Percentiles rank a stretch among this genome's conserved stretches.
phyloP scores from a whole-genome alignment of 2,113 vertebrate genomes.

The Chunga burmeisteri region DNA sequence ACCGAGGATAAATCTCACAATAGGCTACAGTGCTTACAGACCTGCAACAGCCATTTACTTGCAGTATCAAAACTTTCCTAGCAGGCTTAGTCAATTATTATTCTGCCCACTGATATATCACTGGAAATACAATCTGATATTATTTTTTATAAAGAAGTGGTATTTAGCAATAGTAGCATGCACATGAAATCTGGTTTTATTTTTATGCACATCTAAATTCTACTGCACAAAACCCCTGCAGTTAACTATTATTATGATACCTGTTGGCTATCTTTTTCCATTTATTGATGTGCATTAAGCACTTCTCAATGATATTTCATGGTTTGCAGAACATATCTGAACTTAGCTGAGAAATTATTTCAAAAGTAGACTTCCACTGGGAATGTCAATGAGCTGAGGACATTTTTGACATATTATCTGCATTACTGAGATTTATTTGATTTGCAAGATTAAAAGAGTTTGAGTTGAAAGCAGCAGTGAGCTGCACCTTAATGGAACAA shows the following conservation, averaged over 20 bases:
- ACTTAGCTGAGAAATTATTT: conserved; percentile 68
- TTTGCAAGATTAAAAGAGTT: conserved; percentile 64
- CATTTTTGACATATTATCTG: conserved; percentile 61
- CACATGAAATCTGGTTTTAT: conserved; percentile 33
- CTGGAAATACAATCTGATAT: conserved; percentile 31
- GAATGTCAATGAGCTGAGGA: conserved; percentile 64
- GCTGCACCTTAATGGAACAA: conserved; percentile 55
- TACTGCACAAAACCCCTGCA: conserved; percentile 1
- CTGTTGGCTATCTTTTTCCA: conserved; percentile 5
- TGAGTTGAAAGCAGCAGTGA: conserved; percentile 45
- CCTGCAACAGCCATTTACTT: conserved; percentile 13
- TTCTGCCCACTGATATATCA: conserved; percentile 18
- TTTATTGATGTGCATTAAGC: conserved; percentile 32
- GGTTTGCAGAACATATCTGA: conserved; percentile 66
- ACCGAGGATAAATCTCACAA: conserved; percentile 57
- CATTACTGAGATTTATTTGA: conserved; percentile 69
- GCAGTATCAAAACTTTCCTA: conserved; percentile 3
- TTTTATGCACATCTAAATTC: conserved; percentile 57
- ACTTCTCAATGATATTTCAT: conserved; percentile 59
- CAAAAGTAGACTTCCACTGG: conserved; percentile 49
- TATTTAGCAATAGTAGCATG: conserved; percentile 56
- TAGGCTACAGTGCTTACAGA: conserved; percentile 21
- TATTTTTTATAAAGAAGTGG: conserved; percentile 43
- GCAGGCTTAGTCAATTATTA: conserved; percentile 16
- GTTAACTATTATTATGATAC: conserved; percentile 45